Evolutionary conservation across 2,888 invertebrate species (phyloP).

Genomic region (Sesamia inferens): DNA sequence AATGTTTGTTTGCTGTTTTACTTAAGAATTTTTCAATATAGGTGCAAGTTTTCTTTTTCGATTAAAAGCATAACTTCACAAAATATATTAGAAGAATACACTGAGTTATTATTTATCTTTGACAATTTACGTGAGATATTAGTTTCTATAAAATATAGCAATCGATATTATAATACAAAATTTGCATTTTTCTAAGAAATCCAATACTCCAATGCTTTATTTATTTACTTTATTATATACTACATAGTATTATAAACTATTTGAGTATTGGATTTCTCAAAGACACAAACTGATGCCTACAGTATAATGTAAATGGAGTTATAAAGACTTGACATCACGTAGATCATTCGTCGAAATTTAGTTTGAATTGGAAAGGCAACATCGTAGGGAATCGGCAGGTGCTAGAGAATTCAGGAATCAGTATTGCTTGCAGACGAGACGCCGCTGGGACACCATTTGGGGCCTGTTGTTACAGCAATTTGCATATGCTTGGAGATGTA

Average conservation of each 20-base stretch:
- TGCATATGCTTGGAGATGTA: slow-evolving; percentile 72
- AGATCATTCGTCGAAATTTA: slow-evolving; percentile 69
- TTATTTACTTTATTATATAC: too few species aligned
- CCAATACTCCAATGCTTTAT: slow-evolving; percentile 28
- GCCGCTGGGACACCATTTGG: slow-evolving; percentile 74
- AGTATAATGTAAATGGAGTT: slow-evolving; percentile 45
- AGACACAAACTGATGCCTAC: slow-evolving; percentile 31
- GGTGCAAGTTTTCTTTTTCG: background rate
- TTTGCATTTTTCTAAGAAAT: slow-evolving; percentile 27
- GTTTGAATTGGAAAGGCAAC: slow-evolving; percentile 78
- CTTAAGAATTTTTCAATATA: background rate
- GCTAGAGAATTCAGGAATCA: slow-evolving; percentile 77
- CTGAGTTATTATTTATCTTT: background rate
- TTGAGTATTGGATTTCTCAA: too few species aligned
- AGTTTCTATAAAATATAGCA: slow-evolving; percentile 1
- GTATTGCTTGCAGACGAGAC: slow-evolving; percentile 74
- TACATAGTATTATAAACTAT: too few species aligned
- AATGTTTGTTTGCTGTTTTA: slow-evolving; percentile 55
- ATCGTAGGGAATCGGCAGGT: slow-evolving; percentile 78
- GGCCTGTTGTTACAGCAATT: slow-evolving; percentile 76
- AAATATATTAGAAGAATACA: background rate
- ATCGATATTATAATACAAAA: background rate
- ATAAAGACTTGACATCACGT: slow-evolving; percentile 57
- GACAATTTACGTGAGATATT: background rate
- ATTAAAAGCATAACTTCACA: background rate